Base-by-base conservation (phyloP, 2,113 vertebrate species). In the Callaeas wilsoni region DNA sequence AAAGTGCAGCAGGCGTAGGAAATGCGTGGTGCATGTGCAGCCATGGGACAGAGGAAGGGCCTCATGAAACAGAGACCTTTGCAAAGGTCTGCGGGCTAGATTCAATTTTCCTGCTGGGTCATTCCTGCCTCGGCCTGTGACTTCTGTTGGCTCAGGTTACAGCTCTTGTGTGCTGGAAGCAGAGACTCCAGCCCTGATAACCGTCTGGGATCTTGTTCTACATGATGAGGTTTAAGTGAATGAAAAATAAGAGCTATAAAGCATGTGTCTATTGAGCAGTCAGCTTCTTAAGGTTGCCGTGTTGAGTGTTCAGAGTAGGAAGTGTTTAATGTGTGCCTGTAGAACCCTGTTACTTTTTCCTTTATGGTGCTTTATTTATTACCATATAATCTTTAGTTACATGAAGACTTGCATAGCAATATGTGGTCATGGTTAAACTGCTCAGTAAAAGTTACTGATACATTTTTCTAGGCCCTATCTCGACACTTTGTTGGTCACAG, bases 91-190 rank as follows among this genome's bases (percentile, higher is more conserved):
- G 62, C 33, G 10, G 44, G 57, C 74, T 60, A 83, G 70, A 73
- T 93, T 79, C 68, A 35, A 62, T 96, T 96, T 97, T 94, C 80
- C 89, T 96, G 91, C 93, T 92, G 49, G 92, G 86, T 96, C 95
- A 96, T 97, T 95, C 64, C 64, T 93, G 93, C 87, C 94, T 78
- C 81, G 80, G 94, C 76, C 83, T 94, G 71, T 75, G 78, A 50
- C 89, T 94, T 59, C 60, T 87, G 2, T 50, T 92, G 87, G 64
- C 93, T 97, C 91, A 39, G 35, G 73, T 97, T 96, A 94, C 95
- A 93, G 86, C 49, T 70, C 64, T 63, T 23, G 71, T n/a, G 56
- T n/a, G 12, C 68, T 78, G 56, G 46, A 47, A 65, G 52, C 76
- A 56, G 52, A 59, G 46, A 39, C 90, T 94, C 21, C 59, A 35